phyloP scores from a whole-genome alignment of 2,797 vertebrate species.

The Chiroxiphia lanceolata region DNA sequence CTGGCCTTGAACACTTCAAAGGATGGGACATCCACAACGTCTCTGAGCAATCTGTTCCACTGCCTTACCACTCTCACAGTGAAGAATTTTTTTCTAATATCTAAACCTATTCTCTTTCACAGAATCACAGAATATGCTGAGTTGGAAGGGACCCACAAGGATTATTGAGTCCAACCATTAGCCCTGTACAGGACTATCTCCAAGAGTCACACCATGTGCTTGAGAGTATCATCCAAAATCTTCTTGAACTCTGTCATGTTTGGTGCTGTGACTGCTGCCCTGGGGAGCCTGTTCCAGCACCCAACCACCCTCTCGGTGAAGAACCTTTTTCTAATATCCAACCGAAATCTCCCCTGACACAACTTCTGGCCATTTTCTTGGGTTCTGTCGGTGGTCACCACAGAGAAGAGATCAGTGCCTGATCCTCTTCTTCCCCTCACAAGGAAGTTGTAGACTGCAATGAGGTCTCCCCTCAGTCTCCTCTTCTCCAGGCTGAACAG shows the following conservation, averaged over 20 bases:
- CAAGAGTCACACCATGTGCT: background rate
- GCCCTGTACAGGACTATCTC: background rate
- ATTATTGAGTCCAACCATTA: background rate
- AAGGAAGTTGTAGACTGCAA: no score
- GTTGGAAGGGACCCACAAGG: background rate
- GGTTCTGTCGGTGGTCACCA: no score
- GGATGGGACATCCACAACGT: fast-evolving
- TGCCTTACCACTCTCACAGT: background rate
- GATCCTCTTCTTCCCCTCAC: no score
- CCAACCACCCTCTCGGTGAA: background rate
- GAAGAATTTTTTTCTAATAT: background rate
- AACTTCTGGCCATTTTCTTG: no score
- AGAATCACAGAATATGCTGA: background rate
- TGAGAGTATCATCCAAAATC: background rate
- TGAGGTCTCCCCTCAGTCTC: no score
- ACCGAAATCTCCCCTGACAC: no score
- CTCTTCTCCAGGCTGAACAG: no score
- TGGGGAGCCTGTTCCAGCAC: background rate
- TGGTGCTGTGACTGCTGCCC: background rate
- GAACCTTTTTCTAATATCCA: no score
- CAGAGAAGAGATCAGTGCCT: no score
- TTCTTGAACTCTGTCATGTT: background rate
- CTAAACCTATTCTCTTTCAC: background rate
- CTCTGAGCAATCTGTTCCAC: background rate
- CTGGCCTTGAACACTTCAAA: background rate